phyloP scores from a whole-genome alignment of 2,113 vertebrate genomes.

The Cyphomyrus plagiostoma region DNA sequence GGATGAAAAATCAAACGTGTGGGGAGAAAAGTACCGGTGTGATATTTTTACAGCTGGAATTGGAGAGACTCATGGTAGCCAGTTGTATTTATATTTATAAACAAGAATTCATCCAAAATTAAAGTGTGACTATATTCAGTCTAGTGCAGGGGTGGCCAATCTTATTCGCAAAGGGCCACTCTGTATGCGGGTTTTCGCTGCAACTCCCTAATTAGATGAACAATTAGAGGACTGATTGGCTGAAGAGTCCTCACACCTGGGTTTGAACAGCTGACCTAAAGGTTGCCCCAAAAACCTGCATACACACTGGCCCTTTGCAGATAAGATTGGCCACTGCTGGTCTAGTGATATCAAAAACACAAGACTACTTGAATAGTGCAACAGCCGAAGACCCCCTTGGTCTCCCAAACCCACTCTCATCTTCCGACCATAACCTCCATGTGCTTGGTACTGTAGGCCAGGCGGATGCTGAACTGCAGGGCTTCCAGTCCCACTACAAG shows the following conservation, averaged over 20 bases:
- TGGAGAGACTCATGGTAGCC: background rate
- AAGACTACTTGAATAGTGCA: background rate
- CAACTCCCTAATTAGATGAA: no score
- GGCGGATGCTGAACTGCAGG: constrained; percentile 68
- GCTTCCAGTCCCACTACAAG: constrained; percentile 73
- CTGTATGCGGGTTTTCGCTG: no score
- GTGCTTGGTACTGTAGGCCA: constrained; percentile 54
- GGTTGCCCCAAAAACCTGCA: no score
- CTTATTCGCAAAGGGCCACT: background rate
- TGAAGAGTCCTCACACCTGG: no score
- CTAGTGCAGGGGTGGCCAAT: background rate
- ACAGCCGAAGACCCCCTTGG: background rate
- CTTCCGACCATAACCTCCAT: background rate
- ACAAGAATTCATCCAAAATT: background rate
- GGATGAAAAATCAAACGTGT: background rate
- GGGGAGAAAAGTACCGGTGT: background rate
- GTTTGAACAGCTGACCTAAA: no score
- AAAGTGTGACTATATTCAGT: background rate
- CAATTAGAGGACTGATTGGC: no score
- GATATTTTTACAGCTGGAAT: background rate
- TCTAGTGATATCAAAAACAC: background rate
- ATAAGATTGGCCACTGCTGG: no score
- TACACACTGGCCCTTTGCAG: no score
- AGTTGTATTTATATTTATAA: background rate
- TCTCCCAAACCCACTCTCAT: background rate